A percentile compares a stretch with the other conserved stretches of the same genome.
phyloP scores from a whole-genome alignment of 2,888 invertebrate species.

The Ditylenchus weischeri region DNA sequence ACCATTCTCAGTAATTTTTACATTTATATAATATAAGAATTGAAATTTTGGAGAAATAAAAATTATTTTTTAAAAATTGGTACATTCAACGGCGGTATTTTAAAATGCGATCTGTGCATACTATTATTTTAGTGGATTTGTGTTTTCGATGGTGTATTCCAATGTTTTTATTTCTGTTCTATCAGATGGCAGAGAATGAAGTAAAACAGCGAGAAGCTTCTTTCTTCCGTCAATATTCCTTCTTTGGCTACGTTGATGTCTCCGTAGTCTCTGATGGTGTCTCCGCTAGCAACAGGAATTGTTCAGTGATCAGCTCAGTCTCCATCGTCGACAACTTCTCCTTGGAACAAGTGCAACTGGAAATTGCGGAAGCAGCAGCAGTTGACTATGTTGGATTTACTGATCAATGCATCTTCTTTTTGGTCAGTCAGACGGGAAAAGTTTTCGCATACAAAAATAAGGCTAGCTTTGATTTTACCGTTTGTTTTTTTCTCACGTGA shows the following conservation, averaged over 20 bases:
- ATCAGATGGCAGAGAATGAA: too few relatives aligned
- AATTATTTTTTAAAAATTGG: too few relatives aligned
- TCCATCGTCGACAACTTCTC: conserved; percentile 9
- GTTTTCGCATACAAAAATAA: neutral
- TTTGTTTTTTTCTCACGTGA: neutral
- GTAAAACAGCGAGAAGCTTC: too few relatives aligned
- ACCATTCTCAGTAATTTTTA: too few relatives aligned
- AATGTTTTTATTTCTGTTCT: too few relatives aligned
- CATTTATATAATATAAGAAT: too few relatives aligned
- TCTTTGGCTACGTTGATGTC: conserved; percentile 6
- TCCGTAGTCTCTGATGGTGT: neutral
- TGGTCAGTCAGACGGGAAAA: neutral
- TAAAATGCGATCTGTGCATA: too few relatives aligned
- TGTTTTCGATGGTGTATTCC: too few relatives aligned
- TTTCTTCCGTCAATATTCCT: neutral
- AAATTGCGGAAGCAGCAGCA: neutral
- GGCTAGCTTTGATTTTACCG: neutral
- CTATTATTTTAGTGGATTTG: too few relatives aligned
- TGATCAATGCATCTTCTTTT: neutral
- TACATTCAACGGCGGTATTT: too few relatives aligned
- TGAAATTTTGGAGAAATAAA: too few relatives aligned
- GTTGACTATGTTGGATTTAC: neutral
- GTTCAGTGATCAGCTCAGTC: neutral
- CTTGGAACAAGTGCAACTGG: neutral
- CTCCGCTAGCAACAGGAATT: neutral